Evolutionary conservation across 2,113 vertebrate species (phyloP).

Genomic region (Etheostoma cragini): DNA sequence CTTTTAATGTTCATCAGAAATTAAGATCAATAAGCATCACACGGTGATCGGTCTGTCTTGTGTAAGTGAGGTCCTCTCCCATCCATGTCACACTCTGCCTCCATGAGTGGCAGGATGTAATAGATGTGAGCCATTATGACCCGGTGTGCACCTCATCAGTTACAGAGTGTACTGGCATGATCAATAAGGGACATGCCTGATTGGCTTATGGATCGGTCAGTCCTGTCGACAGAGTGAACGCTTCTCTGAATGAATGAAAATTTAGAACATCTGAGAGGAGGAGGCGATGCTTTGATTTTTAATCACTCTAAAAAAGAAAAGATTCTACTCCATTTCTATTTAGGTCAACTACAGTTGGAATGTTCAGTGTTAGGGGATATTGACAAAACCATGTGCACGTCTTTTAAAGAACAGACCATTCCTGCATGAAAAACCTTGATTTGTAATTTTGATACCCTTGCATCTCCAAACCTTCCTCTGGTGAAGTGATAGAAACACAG

Average conservation of each 20-base stretch:
- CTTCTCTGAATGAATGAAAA: background rate
- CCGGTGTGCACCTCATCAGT: conserved; percentile 19
- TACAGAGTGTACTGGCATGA: background rate
- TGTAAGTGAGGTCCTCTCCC: conserved; percentile 4
- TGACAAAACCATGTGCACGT: background rate
- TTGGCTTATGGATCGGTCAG: conserved; percentile 10
- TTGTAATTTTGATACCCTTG: background rate
- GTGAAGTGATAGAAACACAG: conserved; percentile 5
- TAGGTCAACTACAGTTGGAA: background rate
- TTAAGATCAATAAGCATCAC: conserved; percentile 43
- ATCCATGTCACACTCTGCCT: conserved; percentile 5
- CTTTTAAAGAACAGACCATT: background rate
- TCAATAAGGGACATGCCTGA: conserved; percentile 16
- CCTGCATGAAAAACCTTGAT: background rate
- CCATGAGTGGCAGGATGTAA: conserved; percentile 18
- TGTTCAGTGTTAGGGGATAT: background rate
- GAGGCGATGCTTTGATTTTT: conserved; percentile 1
- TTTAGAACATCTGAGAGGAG: background rate
- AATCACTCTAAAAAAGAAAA: background rate
- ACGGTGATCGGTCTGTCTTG: conserved; percentile 19
- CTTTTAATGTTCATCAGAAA: background rate
- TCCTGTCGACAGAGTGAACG: background rate
- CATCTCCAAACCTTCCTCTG: background rate
- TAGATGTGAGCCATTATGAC: conserved; percentile 16
- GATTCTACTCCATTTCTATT: background rate